Percentiles rank a stretch among this genome's conserved stretches.
Evolutionary conservation across 2,888 invertebrate species (phyloP).

Genomic region (Sipha maydis): DNA sequence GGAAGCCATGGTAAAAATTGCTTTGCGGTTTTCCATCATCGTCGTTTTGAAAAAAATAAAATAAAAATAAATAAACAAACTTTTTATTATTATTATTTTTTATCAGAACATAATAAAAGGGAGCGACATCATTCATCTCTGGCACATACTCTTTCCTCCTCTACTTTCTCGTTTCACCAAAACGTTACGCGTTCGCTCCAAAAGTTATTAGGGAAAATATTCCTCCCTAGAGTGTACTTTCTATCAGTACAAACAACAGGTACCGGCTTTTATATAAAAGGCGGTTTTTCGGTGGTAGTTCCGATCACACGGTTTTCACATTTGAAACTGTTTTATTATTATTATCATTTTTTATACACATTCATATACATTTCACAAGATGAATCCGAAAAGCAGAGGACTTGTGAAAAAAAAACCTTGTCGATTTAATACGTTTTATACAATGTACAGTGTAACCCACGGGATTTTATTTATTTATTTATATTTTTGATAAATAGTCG

Average conservation of each 20-base stretch:
- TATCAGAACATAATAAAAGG: constrained; percentile 56
- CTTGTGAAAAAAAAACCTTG: neutral
- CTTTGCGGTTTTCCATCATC: constrained; percentile 52
- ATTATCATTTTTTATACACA: constrained; percentile 13
- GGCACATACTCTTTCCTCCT: neutral
- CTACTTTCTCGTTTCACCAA: neutral
- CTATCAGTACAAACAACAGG: constrained; percentile 35
- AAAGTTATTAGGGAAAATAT: constrained; percentile 59
- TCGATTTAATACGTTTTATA: constrained; percentile 49
- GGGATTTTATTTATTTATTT: constrained; percentile 5
- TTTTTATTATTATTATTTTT: constrained; percentile 56
- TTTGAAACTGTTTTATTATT: constrained; percentile 29
- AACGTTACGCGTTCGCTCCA: neutral
- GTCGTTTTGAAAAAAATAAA: constrained; percentile 26
- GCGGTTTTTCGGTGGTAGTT: neutral
- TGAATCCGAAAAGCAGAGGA: neutral
- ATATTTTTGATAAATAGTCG: constrained; percentile 55
- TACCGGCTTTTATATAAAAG: neutral
- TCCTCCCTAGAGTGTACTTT: constrained; percentile 40
- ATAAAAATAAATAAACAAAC: constrained; percentile 51
- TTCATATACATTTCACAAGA: neutral
- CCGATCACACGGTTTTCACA: constrained; percentile 38
- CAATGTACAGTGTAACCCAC: neutral
- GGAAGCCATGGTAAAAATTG: constrained; percentile 42
- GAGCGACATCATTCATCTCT: constrained; percentile 53